Conservation (phyloP, 1,140 invertebrate genomes). For the Hycleus cichorii region DNA sequence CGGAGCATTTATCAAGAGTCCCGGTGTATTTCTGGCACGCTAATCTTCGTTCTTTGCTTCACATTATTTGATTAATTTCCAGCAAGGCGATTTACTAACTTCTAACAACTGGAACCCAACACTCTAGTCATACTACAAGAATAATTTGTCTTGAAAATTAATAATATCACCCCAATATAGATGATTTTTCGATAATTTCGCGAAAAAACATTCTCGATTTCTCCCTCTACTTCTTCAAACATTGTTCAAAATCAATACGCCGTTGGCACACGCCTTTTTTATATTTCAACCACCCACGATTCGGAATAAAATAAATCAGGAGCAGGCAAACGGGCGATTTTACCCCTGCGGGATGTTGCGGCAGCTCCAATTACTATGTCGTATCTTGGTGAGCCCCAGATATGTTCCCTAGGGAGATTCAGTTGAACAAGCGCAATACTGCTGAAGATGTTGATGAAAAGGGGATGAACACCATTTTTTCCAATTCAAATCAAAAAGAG, state of each 20-base stretch:
- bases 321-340: not conserved
- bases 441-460: too few relatives aligned
- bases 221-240: constrained; percentile 4
- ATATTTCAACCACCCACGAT: constrained; percentile 24
- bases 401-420: constrained; percentile 3
- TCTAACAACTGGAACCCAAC: too few relatives aligned
- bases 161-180: too few relatives aligned
- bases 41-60: constrained; percentile 14
- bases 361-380: constrained; percentile 23
- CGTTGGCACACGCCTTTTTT: constrained; percentile 22
- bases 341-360: constrained; percentile 20
- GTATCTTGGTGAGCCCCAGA: constrained; percentile 10
- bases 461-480: too few relatives aligned
- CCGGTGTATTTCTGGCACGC: constrained; percentile 12
- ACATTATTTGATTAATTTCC: constrained; percentile 13
- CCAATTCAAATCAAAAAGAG: too few relatives aligned
- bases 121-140: too few relatives aligned
- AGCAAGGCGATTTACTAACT: too few relatives aligned
- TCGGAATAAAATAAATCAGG: constrained; percentile 24
- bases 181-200: too few relatives aligned
- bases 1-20: constrained; percentile 28
- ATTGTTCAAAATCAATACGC: constrained; percentile 18
- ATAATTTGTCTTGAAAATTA: too few relatives aligned
- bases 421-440: not conserved
- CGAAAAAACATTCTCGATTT: not conserved